Percentiles rank a stretch among this genome's conserved stretches.
phyloP scores from a whole-genome alignment of 2,888 invertebrate species.

The Resseliella maxima region DNA sequence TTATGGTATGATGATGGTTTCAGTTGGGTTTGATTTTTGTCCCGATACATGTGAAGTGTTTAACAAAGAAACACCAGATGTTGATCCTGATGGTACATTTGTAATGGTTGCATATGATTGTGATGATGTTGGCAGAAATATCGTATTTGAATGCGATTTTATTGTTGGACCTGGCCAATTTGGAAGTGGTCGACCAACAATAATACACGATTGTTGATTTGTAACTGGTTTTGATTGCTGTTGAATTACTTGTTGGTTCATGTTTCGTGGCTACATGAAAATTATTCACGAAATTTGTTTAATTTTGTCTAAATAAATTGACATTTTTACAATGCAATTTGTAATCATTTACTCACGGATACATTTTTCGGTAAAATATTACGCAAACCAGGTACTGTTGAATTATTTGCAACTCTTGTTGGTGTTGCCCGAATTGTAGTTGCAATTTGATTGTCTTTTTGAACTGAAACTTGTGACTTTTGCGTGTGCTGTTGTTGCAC shows the following conservation, averaged over 20 bases:
- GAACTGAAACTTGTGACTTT: neutral
- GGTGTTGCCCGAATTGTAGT: neutral
- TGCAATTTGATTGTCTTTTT: neutral
- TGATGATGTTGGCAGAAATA: neutral
- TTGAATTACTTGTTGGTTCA: neutral
- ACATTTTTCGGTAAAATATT: constrained; percentile 26
- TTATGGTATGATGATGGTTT: constrained; percentile 48
- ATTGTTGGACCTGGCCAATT: neutral
- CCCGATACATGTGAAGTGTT: neutral
- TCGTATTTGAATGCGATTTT: constrained; percentile 8
- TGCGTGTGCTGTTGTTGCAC: neutral
- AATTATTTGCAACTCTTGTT: neutral
- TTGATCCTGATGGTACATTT: neutral
- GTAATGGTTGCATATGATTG: constrained; percentile 14
- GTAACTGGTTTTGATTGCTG: neutral
- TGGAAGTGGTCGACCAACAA: neutral
- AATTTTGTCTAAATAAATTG: no score
- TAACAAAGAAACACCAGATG: neutral
- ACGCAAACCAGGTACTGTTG: neutral
- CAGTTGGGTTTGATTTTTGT: neutral
- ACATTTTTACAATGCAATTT: neutral
- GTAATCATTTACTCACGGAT: neutral
- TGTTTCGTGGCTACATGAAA: neutral
- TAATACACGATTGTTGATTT: neutral
- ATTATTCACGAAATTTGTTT: no score